phyloP scores from a whole-genome alignment of 2,113 vertebrate species.

The Amblyopsis rosae region DNA sequence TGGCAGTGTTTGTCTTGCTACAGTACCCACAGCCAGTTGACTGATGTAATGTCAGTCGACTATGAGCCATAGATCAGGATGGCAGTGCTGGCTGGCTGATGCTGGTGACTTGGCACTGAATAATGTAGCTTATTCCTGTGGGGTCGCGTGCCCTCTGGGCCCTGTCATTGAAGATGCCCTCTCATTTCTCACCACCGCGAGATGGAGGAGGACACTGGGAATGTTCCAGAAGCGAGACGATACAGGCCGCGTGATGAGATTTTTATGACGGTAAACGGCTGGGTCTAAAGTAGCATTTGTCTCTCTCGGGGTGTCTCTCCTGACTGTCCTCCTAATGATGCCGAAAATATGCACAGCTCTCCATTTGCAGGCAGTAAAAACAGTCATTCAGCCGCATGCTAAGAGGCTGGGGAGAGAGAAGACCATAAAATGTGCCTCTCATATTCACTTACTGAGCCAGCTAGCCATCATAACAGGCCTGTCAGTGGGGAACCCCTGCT shows the following conservation, averaged over 20 bases:
- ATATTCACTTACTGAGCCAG: conserved; percentile 65
- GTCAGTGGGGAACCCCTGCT: conserved; percentile 31
- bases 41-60: conserved; percentile 71
- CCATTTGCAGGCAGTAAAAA: conserved; percentile 77
- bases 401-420: conserved; percentile 70
- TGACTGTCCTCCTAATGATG: conserved; percentile 71
- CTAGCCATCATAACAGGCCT: conserved; percentile 64
- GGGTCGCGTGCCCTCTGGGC: conserved; percentile 40
- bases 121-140: conserved; percentile 74
- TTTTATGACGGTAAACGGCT: conserved; percentile 63
- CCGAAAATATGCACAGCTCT: conserved; percentile 67
- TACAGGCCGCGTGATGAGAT: conserved; percentile 33
- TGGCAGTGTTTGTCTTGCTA: conserved; percentile 1
- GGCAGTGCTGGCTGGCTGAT: conserved; percentile 49
- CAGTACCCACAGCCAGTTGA: conserved; percentile 36
- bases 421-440: conserved; percentile 66
- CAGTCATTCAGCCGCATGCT: conserved; percentile 62
- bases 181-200: conserved; percentile 59
- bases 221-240: conserved; percentile 53
- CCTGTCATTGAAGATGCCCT: conserved; percentile 65
- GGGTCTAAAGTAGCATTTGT: conserved; percentile 52
- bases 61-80: conserved; percentile 58
- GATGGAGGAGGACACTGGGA: conserved; percentile 44
- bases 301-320: conserved; percentile 57
- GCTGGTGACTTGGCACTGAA: conserved; percentile 64